A percentile compares a stretch with the other conserved stretches of the same genome.
Conservation (phyloP, 2,888 invertebrate genomes). For the Hofmannophila pseudospretella region DNA sequence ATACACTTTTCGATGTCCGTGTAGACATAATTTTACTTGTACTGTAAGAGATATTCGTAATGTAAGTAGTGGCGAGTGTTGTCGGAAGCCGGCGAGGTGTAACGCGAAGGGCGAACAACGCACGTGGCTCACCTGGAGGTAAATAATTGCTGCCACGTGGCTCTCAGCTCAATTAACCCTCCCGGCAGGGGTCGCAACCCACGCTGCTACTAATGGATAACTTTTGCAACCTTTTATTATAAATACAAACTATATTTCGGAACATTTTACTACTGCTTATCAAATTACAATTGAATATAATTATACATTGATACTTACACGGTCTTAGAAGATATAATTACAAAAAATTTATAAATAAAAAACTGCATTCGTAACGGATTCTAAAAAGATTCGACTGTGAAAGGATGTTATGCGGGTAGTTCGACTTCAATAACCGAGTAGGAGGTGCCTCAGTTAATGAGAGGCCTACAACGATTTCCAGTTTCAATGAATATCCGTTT, state of each 20-base stretch:
- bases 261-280: not conserved
- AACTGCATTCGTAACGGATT: no score
- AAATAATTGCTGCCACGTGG: constrained; percentile 76
- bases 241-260: constrained; percentile 5
- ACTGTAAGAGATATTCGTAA: not conserved
- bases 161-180: constrained; percentile 57
- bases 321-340: no score
- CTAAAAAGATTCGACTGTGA: no score
- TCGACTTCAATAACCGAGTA: no score
- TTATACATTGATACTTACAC: no score
- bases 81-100: not conserved
- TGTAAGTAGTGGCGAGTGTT: not conserved
- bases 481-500: constrained; percentile 36
- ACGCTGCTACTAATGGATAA: constrained; percentile 47
- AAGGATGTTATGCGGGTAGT: no score
- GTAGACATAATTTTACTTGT: not conserved
- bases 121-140: constrained; percentile 67
- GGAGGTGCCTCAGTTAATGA: constrained; percentile 9
- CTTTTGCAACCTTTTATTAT: constrained; percentile 36
- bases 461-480: constrained; percentile 12
- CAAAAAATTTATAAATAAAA: no score
- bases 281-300: no score
- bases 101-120: constrained; percentile 13
- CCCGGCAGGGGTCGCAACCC: constrained; percentile 45
- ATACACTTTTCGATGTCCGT: constrained; percentile 2